phyloP scores from a whole-genome alignment of 2,888 invertebrate genomes.

The Lasioglossum figueresi region DNA sequence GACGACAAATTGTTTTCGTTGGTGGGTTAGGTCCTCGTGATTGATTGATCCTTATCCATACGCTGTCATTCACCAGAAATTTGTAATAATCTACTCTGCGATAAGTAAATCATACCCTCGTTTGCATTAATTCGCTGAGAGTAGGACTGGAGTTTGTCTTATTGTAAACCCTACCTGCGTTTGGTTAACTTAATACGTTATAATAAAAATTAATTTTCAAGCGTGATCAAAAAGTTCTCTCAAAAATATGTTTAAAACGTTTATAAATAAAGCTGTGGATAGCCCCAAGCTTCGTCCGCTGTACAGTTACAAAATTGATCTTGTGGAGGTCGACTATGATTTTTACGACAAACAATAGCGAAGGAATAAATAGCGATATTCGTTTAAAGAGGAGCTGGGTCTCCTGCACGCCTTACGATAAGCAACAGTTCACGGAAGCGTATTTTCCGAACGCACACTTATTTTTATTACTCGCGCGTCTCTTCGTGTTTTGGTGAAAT shows the following conservation, averaged over 20 bases:
- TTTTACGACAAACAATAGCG: not conserved
- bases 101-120: not conserved
- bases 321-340: not conserved
- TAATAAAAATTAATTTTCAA: not conserved
- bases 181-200: not conserved
- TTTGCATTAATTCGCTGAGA: not conserved
- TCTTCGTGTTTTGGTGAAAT: conserved; percentile 37
- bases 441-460: conserved; percentile 41
- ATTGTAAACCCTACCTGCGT: not conserved
- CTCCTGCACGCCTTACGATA: not conserved
- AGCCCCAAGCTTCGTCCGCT: too few species aligned
- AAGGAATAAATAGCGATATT: not conserved
- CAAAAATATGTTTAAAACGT: not conserved
- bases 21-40: conserved; percentile 7
- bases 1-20: conserved; percentile 63
- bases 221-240: not conserved
- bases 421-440: not conserved
- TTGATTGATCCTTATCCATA: conserved; percentile 43
- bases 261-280: too few species aligned
- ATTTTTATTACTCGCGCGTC: conserved; percentile 38
- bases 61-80: conserved; percentile 48
- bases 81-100: not conserved
- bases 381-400: not conserved
- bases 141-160: not conserved
- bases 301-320: not conserved